Percentiles rank a stretch among this genome's conserved stretches.
Conservation (phyloP, 2,113 vertebrate genomes). For the Cricetomys ansorgei region DNA sequence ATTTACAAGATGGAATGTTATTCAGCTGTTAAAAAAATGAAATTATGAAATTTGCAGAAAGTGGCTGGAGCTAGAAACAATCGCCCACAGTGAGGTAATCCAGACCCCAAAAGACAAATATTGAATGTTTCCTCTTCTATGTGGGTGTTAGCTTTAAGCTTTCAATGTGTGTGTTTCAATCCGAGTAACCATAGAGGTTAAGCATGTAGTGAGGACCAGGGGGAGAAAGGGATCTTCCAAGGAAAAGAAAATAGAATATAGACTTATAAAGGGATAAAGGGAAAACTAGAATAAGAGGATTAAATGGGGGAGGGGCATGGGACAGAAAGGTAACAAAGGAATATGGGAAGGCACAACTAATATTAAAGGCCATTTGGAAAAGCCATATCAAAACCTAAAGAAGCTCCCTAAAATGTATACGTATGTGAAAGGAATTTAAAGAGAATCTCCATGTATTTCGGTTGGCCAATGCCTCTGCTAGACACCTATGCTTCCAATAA, state of each 20-base stretch:
- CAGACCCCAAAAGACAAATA: neutral
- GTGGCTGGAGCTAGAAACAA: neutral
- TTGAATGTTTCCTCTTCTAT: neutral
- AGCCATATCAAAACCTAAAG: neutral
- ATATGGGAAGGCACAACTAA: neutral
- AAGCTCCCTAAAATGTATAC: neutral
- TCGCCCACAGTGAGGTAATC: neutral
- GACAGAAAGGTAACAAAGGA: neutral
- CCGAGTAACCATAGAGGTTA: neutral
- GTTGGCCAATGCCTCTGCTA: neutral
- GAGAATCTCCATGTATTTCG: neutral
- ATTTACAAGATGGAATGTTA: too few species aligned
- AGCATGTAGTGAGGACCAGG: neutral
- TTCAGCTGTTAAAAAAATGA: too few species aligned
- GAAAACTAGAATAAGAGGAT: neutral
- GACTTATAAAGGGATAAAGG: neutral
- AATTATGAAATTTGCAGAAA: too few species aligned
- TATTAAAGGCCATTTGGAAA: neutral
- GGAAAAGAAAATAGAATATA: neutral
- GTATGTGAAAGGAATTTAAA: neutral
- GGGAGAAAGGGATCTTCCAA: neutral
- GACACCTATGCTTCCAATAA: neutral
- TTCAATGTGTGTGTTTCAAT: neutral
- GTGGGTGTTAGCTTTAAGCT: neutral
- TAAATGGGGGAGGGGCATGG: neutral